Evolutionary conservation across 2,888 invertebrate genomes (phyloP), one percentile per base, ranked within the genome.

Genomic region (Branchipolynoe longqiensis): DNA sequence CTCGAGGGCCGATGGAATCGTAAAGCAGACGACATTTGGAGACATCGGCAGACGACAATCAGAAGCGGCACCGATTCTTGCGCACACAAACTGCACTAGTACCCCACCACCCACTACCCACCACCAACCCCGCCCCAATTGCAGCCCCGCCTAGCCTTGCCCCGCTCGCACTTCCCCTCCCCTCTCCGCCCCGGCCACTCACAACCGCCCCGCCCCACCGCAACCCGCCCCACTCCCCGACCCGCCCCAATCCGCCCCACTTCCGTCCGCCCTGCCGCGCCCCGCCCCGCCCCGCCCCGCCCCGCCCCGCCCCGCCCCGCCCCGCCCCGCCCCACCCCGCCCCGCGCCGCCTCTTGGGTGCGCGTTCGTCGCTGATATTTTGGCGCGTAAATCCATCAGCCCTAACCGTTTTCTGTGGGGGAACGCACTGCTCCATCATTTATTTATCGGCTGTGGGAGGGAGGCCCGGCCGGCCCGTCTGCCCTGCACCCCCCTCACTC

Each of bases 381-480:
- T 58, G 58, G 58, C 58, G 58, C 58, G 58, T 58, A 58, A 58
- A 58, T 58, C 58, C n/a, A 58, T 58, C 58, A 58, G 58, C 14
- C 4, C 58, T 58, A n/a, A 58, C 58, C 58, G 58, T n/a, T 58
- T n/a, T 58, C 58, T 58, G n/a, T 58, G 58, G 58, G 58, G 12
- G 58, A 4, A 25, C 22, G 58, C 58, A 25, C 4, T 25, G 58
- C 58, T 58, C 58, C 58, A 58, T 58, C 58, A 58, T 58, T 58
- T 58, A 58, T 58, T 58, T 58, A 58, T 58, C 58, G 58, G 58
- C 58, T 48, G 48, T 18, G 48, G 48, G 48, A 48, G 8, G 8
- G 48, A 18, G 48, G 48, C 48, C 18, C 8, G 48, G 48, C 8
- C 48, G 48, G 58, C 22, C 58, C 18, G 58, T 4, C 58, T 58